Percentiles rank a stretch among this genome's conserved stretches.
phyloP scores from a whole-genome alignment of 2,888 invertebrate species.

The Acleris sparsana region DNA sequence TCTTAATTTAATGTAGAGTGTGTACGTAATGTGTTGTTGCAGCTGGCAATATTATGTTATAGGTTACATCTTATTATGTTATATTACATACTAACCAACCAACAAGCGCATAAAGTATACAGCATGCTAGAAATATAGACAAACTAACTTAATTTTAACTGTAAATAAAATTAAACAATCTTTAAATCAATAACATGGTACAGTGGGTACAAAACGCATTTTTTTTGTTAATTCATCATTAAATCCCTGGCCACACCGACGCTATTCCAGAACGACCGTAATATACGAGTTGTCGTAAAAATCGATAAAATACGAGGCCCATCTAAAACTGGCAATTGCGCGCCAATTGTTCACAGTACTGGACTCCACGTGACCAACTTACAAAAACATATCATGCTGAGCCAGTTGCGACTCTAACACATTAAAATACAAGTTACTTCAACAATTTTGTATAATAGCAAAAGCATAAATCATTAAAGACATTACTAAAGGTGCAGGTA shows the following conservation, averaged over 20 bases:
- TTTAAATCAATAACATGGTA: too few species aligned
- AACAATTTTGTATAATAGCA: slow-evolving; percentile 29
- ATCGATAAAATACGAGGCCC: slow-evolving; percentile 65
- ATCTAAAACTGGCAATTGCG: slow-evolving; percentile 62
- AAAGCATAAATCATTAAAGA: slow-evolving; percentile 57
- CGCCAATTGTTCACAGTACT: slow-evolving; percentile 64
- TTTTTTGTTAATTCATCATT: slow-evolving; percentile 50
- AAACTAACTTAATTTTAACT: too few species aligned
- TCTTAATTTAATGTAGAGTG: too few species aligned
- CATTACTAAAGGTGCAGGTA: slow-evolving; percentile 52
- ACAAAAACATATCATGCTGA: neutral
- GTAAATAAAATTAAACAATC: too few species aligned
- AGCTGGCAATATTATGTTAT: too few species aligned
- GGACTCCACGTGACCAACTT: slow-evolving; percentile 32
- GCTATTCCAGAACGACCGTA: slow-evolving; percentile 52
- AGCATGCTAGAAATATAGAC: too few species aligned
- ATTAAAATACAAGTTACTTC: slow-evolving; percentile 22
- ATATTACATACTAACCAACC: too few species aligned
- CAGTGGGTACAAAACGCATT: neutral
- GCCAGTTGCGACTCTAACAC: slow-evolving; percentile 40
- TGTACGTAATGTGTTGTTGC: too few species aligned
- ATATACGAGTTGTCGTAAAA: slow-evolving; percentile 72
- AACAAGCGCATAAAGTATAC: too few species aligned
- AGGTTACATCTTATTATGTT: too few species aligned
- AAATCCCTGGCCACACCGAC: slow-evolving; percentile 47